These are phyloP conservation scores for Thoracochromis brauschi DNA, from an alignment of 2,113 vertebrate species.

Conservation along the genomic window DNA sequence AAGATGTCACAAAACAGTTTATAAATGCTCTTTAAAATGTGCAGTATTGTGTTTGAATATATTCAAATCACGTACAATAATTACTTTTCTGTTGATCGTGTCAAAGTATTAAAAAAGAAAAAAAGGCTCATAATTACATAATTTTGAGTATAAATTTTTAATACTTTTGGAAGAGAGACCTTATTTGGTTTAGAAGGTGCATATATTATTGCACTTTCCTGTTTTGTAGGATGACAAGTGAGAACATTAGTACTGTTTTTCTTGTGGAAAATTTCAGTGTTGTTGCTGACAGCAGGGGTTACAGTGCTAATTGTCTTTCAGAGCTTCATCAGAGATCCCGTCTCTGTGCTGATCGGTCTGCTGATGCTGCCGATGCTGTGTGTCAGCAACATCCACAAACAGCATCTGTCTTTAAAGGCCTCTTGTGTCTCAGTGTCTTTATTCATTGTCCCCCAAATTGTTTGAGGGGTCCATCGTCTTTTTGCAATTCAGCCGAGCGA, in stretches of 20 bases:
- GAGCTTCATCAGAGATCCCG: neutral
- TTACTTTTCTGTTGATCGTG: neutral
- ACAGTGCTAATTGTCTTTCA: neutral
- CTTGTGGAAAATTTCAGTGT: neutral
- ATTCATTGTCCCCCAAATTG: neutral
- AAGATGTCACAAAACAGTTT: neutral
- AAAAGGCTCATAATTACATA: neutral
- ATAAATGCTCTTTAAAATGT: neutral
- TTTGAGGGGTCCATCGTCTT: neutral
- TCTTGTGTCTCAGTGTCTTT: neutral
- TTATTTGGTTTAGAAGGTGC: neutral
- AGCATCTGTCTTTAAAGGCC: neutral
- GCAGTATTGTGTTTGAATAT: neutral
- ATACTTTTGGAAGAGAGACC: neutral
- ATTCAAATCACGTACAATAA: neutral
- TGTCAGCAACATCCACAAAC: slow-evolving; percentile 8
- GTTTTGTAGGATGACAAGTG: neutral
- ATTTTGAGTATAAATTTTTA: neutral
- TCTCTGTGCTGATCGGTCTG: slow-evolving; percentile 29
- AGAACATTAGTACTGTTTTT: neutral
- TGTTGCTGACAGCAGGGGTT: neutral
- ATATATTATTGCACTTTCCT: neutral
- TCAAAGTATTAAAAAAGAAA: neutral
- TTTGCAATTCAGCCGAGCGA: neutral
- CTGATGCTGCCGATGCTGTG: neutral